These are phyloP conservation scores for Rhogogaster chlorosoma DNA, from an alignment of 2,888 invertebrate genomes.

Conservation along the genomic window DNA sequence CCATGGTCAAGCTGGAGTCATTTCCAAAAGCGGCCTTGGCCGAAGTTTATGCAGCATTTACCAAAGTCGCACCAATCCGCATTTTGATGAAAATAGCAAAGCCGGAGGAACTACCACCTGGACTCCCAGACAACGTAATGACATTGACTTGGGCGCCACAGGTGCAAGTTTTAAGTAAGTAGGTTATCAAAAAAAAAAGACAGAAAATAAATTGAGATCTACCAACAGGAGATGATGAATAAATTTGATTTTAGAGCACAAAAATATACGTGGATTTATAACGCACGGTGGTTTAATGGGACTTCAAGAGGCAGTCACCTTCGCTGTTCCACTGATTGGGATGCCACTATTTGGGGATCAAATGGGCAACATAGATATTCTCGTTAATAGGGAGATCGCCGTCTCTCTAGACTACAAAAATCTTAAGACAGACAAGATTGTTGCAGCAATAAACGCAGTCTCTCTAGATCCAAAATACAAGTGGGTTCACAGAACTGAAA, in stretches of 20 bases:
- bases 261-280: conserved; percentile 68
- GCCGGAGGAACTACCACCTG: conserved; percentile 36
- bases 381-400: conserved; percentile 59
- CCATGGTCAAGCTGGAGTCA: conserved; percentile 51
- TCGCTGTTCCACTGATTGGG: conserved; percentile 69
- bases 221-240: not conserved
- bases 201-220: not conserved
- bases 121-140: conserved; percentile 16
- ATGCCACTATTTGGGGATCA: conserved; percentile 73
- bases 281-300: conserved; percentile 72
- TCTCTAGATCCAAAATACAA: conserved; percentile 61
- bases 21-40: not conserved
- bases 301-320: conserved; percentile 66
- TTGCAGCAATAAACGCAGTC: conserved; percentile 60
- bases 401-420: conserved; percentile 56
- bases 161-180: conserved; percentile 28
- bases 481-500: conserved; percentile 55
- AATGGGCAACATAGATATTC: conserved; percentile 59
- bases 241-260: conserved; percentile 64
- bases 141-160: conserved; percentile 34
- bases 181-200: too few relatives aligned
- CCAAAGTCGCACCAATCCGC: conserved; percentile 8
- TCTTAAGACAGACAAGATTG: conserved; percentile 62
- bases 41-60: conserved; percentile 4
- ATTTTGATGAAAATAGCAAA: conserved; percentile 39